Percentiles rank a stretch among this genome's conserved stretches.
Evolutionary conservation across 2,888 invertebrate species (phyloP).

Genomic region (Cancer borealis): DNA sequence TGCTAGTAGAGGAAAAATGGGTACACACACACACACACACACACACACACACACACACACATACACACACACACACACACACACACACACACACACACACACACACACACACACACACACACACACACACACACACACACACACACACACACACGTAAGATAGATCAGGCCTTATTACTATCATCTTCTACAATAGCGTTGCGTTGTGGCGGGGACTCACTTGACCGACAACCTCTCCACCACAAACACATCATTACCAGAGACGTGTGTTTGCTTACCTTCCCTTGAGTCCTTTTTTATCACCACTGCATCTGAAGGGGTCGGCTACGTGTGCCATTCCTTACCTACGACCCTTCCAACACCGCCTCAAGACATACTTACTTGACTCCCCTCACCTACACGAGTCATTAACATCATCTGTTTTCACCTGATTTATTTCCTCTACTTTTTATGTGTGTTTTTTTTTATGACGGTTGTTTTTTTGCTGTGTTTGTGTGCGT

Average conservation of each 20-base stretch:
- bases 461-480: not conserved
- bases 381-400: not conserved
- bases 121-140: constrained; percentile 20
- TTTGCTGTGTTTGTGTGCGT: too few species aligned
- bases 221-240: not conserved
- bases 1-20: not conserved
- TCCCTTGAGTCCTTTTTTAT: constrained; percentile 7
- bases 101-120: constrained; percentile 20
- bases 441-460: not conserved
- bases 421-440: not conserved
- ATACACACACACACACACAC: constrained; percentile 15
- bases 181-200: not conserved
- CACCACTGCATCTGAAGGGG: not conserved
- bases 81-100: constrained; percentile 20
- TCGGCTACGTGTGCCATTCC: not conserved
- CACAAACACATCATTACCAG: not conserved
- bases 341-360: not conserved
- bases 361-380: not conserved
- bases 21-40: not conserved
- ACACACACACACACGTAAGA: constrained; percentile 7
- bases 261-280: constrained; percentile 20
- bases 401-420: not conserved
- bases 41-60: constrained; percentile 20
- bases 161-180: constrained; percentile 11
- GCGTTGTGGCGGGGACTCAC: not conserved